phyloP scores from a whole-genome alignment of 2,888 invertebrate genomes.

The Ceramica pisi region DNA sequence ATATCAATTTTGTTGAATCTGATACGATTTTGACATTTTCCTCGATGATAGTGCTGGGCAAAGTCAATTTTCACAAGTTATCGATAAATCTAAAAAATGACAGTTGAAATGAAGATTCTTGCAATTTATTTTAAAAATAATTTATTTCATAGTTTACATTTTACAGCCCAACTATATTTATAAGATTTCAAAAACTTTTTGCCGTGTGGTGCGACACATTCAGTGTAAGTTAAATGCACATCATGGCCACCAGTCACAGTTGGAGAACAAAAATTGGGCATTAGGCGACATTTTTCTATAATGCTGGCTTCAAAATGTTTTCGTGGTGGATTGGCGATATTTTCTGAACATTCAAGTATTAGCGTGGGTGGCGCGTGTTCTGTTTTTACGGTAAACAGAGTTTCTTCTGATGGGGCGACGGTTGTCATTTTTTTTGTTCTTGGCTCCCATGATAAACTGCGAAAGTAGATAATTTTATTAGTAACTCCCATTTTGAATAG shows the following conservation, averaged over 20 bases:
- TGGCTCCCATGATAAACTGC: conserved; percentile 79
- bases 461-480: background rate
- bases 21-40: conserved; percentile 1
- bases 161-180: conserved; percentile 22
- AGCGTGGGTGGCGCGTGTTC: conserved; percentile 74
- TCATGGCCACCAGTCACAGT: conserved; percentile 42
- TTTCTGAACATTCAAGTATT: conserved; percentile 70
- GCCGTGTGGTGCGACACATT: conserved; percentile 29
- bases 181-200: conserved; percentile 45
- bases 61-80: background rate
- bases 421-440: conserved; percentile 73
- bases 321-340: conserved; percentile 42
- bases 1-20: background rate
- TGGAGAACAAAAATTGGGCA: conserved; percentile 62
- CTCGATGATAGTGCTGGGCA: conserved; percentile 22
- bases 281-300: conserved; percentile 67
- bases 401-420: conserved; percentile 71
- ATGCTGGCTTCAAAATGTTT: conserved; percentile 67
- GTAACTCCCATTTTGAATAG: too few species aligned
- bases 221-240: conserved; percentile 42
- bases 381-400: conserved; percentile 67
- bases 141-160: conserved; percentile 65
- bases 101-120: background rate
- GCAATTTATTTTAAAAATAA: background rate
- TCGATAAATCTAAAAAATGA: conserved; percentile 10